Evolutionary conservation across 1,140 invertebrate species (phyloP), one percentile per base, ranked within the genome.

Genomic region (Papilio helenus): DNA sequence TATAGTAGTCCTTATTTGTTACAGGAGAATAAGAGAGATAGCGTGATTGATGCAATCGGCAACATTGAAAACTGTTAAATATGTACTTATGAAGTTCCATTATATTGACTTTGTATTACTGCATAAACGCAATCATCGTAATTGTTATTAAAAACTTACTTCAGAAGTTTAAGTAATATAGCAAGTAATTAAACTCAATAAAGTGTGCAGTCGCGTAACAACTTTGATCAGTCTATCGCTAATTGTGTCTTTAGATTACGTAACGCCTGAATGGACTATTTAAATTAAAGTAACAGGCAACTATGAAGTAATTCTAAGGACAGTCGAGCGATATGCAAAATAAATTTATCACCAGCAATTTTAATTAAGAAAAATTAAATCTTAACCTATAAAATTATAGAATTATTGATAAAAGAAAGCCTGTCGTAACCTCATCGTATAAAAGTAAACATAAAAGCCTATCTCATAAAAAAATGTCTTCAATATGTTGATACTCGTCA

Each of bases 231-330:
- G 42, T 72, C 26, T 42, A 44, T n/a, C 72, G 72, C n/a, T 74
- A 74, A 74, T 74, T 74, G 72, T 74, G 72, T 74, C 72, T 74
- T 20, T 74, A 4, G 16, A 44, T 74, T 74, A 74, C 42, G 29
- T 74, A 74, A 74, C 12, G 12, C 44, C 72, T 51, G 20, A 74
- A 26, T 73, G 44, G 23, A 20, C 72, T 51, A 74, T 74, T 74
- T 74, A 51, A 74, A 74, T 51, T 49, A 44, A 72, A 44, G 71
- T 44, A 39, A 72, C 34, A 39, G 39, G 29, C 39, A 44, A 72
- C 68, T 72, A 42, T 44, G 71, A 72, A 42, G 34, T 44, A 72
- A 44, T 72, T 34, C 71, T 20, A 42, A 72, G 34, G 29, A 72
- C 71, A 44, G 71, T 1, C 2, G 7, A 65, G 23, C 26, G 58